phyloP scores from a whole-genome alignment of 2,888 invertebrate genomes.

The Lepidochitona cinerea region DNA sequence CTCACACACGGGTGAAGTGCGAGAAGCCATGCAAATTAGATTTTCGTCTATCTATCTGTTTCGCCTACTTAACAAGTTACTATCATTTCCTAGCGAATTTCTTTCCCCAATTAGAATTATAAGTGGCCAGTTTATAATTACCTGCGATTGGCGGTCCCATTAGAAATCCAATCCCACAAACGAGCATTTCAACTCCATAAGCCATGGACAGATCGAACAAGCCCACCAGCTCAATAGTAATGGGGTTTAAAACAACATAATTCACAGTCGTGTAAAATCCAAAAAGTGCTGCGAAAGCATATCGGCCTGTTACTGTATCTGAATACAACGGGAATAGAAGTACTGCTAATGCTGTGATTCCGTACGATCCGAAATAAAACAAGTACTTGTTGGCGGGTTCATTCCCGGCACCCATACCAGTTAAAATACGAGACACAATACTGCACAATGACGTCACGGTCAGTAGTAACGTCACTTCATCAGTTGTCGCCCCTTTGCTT shows the following conservation, averaged over 20 bases:
- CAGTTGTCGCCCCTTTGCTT: neutral
- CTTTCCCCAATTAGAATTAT: too few species aligned
- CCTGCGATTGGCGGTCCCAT: conserved; percentile 9
- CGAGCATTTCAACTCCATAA: neutral
- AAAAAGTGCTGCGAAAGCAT: neutral
- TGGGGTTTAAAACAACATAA: conserved; percentile 1
- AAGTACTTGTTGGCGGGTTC: neutral
- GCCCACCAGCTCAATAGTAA: conserved; percentile 11
- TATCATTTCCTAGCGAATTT: too few species aligned
- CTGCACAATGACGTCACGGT: neutral
- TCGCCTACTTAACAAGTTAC: too few species aligned
- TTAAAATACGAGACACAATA: neutral
- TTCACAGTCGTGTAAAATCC: conserved; percentile 5
- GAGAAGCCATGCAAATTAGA: too few species aligned
- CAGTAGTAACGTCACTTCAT: neutral
- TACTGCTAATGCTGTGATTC: neutral
- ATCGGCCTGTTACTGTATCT: neutral
- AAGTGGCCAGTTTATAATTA: too few species aligned
- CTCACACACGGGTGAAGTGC: too few species aligned
- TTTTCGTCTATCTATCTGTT: too few species aligned
- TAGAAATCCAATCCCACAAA: neutral
- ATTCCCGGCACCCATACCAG: neutral
- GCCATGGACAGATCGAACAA: conserved; percentile 1
- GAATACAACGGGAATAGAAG: conserved; percentile 6
- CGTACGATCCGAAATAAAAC: conserved; percentile 4